A percentile compares a stretch with the other conserved stretches of the same genome.
phyloP scores from a whole-genome alignment of 2,888 invertebrate genomes.

The Leucophenga montana region DNA sequence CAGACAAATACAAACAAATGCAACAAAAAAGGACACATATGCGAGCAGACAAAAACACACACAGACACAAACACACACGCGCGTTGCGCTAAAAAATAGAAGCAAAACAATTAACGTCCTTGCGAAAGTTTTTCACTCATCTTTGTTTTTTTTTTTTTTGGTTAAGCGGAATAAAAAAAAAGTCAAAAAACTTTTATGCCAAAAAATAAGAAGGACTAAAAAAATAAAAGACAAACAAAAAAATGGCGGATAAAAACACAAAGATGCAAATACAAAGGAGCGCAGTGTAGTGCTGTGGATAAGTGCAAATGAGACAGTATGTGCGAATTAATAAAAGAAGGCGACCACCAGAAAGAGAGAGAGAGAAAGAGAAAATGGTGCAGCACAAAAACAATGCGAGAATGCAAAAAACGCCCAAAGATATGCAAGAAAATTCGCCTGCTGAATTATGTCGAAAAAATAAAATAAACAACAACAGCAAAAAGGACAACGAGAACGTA shows the following conservation, averaged over 20 bases:
- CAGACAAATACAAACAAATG: constrained; percentile 34
- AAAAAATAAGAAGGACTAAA: constrained; percentile 20
- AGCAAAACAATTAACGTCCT: constrained; percentile 68
- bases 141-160: constrained; percentile 51
- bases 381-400: neutral
- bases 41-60: constrained; percentile 32
- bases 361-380: too few species aligned
- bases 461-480: constrained; percentile 54
- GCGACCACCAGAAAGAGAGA: neutral
- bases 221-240: constrained; percentile 22
- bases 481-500: constrained; percentile 47
- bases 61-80: constrained; percentile 40
- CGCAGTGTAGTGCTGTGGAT: neutral
- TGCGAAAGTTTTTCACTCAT: constrained; percentile 39
- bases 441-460: constrained; percentile 33
- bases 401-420: constrained; percentile 2
- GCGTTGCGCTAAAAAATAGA: constrained; percentile 54
- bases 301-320: neutral
- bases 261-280: neutral
- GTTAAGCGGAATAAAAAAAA: constrained; percentile 20
- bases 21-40: constrained; percentile 10
- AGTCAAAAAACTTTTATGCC: constrained; percentile 1
- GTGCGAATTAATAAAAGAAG: neutral
- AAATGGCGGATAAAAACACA: neutral
- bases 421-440: constrained; percentile 17